These are phyloP conservation scores for Prenolepis imparis DNA, from an alignment of 2,888 invertebrate genomes.

Conservation along the genomic window DNA sequence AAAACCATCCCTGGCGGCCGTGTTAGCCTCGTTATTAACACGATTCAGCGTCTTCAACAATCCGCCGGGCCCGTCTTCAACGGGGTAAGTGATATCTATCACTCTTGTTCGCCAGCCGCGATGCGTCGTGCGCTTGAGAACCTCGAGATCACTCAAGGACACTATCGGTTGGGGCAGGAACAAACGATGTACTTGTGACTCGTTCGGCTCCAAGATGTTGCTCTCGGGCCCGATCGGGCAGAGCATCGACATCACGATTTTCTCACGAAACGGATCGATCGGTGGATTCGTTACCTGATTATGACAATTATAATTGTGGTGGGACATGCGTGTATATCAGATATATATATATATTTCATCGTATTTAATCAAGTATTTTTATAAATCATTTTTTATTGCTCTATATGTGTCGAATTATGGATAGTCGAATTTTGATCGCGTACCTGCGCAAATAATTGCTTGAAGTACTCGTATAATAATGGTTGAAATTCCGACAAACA, in stretches of 20 bases:
- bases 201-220: conserved; percentile 96
- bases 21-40: conserved; percentile 93
- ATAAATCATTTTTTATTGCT: conserved; percentile 5
- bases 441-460: conserved; percentile 99
- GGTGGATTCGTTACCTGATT: conserved; percentile 97
- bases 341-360: background rate
- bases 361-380: background rate
- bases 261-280: conserved; percentile 99
- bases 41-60: conserved; percentile 93
- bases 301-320: conserved; percentile 14
- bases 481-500: conserved; percentile 98
- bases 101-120: conserved; percentile 96
- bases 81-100: conserved; percentile 96
- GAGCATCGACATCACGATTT: conserved; percentile 98
- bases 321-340: background rate
- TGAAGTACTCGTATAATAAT: conserved; percentile 98
- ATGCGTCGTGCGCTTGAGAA: conserved; percentile 93
- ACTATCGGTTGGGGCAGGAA: conserved; percentile 98
- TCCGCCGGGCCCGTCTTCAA: conserved; percentile 91
- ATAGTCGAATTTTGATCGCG: conserved; percentile 16
- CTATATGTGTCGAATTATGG: background rate
- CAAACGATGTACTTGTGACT: conserved; percentile 95
- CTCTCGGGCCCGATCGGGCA: conserved; percentile 99
- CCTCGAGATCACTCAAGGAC: conserved; percentile 95
- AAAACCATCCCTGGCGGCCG: conserved; percentile 92